These are phyloP conservation scores for Halcyon smyrnensis DNA, from an alignment of 2,797 vertebrate genomes.

Conservation along the genomic window DNA sequence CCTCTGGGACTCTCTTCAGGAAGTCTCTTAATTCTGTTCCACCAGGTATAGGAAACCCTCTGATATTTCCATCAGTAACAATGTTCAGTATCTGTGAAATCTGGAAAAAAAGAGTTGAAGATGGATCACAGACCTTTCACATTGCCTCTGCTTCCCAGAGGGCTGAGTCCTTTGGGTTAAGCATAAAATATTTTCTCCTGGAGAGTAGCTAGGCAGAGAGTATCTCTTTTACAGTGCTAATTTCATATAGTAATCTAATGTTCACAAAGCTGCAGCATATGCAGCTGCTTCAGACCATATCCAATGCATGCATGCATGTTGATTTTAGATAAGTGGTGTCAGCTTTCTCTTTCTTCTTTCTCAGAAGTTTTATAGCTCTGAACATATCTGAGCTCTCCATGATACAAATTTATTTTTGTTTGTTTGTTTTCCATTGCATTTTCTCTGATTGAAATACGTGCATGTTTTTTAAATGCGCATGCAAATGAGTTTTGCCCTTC, in stretches of 20 bases:
- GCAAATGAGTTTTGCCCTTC: background rate
- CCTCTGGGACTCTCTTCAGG: background rate
- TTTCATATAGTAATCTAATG: background rate
- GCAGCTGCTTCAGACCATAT: background rate
- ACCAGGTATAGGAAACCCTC: background rate
- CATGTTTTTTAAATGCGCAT: background rate
- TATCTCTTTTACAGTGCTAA: background rate
- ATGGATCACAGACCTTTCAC: background rate
- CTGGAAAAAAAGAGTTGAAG: background rate
- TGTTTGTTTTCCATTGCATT: background rate
- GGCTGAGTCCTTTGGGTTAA: background rate
- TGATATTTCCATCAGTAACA: background rate
- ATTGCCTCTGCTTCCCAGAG: background rate
- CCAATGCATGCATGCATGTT: accelerated
- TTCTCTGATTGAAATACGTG: background rate
- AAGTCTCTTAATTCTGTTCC: background rate
- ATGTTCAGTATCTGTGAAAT: background rate
- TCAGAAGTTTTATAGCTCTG: background rate
- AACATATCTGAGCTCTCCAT: background rate
- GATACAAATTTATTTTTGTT: background rate
- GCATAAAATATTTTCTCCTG: background rate
- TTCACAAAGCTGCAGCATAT: background rate
- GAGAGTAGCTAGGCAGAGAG: background rate
- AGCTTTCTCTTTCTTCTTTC: background rate
- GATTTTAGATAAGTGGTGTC: background rate